Evolutionary conservation across 2,888 invertebrate genomes (phyloP).

Genomic region (Stenodera caucasica): DNA sequence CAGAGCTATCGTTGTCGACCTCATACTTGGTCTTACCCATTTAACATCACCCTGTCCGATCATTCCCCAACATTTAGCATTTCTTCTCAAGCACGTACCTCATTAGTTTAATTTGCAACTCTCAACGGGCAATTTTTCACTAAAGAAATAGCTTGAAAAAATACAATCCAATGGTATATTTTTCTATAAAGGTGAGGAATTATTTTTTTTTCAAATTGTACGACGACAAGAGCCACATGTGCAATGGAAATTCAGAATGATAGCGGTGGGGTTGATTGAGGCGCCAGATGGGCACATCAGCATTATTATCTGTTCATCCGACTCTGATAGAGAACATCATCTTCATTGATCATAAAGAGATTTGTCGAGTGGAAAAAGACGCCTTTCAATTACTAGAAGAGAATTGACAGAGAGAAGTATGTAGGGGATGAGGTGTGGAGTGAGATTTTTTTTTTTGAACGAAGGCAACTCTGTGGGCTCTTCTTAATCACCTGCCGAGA

Average conservation of each 20-base stretch:
- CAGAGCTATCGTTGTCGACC: slow-evolving; percentile 15
- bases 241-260: slow-evolving; percentile 29
- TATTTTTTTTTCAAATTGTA: slow-evolving; percentile 30
- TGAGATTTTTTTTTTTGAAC: too few species aligned
- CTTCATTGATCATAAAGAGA: slow-evolving; percentile 47
- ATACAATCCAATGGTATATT: slow-evolving; percentile 19
- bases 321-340: slow-evolving; percentile 46
- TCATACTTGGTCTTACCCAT: not conserved
- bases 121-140: slow-evolving; percentile 17
- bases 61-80: slow-evolving; percentile 8
- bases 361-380: slow-evolving; percentile 37
- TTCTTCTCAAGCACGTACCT: slow-evolving; percentile 43
- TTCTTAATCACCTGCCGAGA: slow-evolving; percentile 17
- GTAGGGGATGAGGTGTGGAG: not conserved
- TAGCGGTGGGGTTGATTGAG: slow-evolving; percentile 46
- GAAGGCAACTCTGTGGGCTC: slow-evolving; percentile 8
- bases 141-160: slow-evolving; percentile 12
- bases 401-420: not conserved
- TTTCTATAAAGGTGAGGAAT: slow-evolving; percentile 24
- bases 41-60: slow-evolving; percentile 10
- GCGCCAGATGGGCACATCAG: slow-evolving; percentile 50
- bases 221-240: slow-evolving; percentile 21
- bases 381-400: slow-evolving; percentile 30
- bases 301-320: slow-evolving; percentile 51
- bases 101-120: slow-evolving; percentile 45